These are phyloP conservation scores for Chiridota heheva DNA, from an alignment of 35 echinoderm and acorn worm genomes.

Conservation along the genomic window DNA sequence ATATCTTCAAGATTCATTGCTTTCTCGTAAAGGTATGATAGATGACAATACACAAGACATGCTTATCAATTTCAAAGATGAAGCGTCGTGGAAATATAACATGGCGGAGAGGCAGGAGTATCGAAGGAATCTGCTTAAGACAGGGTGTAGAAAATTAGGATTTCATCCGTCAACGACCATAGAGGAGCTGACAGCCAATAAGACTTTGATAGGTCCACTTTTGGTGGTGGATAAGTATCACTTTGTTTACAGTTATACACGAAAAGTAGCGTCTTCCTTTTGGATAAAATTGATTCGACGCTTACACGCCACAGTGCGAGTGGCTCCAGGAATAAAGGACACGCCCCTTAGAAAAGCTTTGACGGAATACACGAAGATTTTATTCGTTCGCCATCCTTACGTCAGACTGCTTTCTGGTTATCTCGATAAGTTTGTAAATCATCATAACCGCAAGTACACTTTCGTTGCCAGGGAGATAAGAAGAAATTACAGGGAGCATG, in stretches of 20 bases:
- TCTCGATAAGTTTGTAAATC: constrained; percentile 24
- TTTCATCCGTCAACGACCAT: no score
- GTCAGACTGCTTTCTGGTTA: constrained; percentile 26
- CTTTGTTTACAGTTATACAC: constrained; percentile 4
- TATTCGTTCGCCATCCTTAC: constrained; percentile 26
- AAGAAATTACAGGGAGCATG: not conserved
- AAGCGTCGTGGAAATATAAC: no score
- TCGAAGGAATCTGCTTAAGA: no score
- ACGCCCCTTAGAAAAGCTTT: not conserved
- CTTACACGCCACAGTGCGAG: not conserved
- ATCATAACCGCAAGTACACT: not conserved
- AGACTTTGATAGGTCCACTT: no score
- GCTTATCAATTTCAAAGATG: no score
- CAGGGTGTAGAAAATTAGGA: no score
- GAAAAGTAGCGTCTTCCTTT: constrained; percentile 34
- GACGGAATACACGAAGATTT: not conserved
- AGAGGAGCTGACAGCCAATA: no score
- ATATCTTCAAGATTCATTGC: no score
- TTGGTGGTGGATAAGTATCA: constrained; percentile 2
- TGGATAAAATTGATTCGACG: constrained; percentile 14
- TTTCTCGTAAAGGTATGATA: no score
- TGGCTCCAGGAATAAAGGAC: not conserved
- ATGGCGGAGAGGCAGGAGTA: no score
- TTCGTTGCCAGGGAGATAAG: not conserved
- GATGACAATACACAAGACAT: no score